Conservation (phyloP, 1,140 invertebrate species). For the Macrobrachium nipponense region DNA sequence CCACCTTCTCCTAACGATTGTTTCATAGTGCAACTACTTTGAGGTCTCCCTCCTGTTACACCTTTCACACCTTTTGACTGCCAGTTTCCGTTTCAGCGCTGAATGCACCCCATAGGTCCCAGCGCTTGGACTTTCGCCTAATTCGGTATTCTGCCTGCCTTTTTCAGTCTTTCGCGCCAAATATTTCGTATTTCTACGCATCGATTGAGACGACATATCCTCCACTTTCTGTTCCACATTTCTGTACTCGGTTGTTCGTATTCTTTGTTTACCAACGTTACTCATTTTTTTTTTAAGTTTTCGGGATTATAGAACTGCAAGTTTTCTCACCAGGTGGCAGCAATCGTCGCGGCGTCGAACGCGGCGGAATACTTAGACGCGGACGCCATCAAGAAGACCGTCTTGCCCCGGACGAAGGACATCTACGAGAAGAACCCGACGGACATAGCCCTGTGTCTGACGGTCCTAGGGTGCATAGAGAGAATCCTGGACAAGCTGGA, state of each 20-base stretch:
- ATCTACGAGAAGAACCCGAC: constrained; percentile 88
- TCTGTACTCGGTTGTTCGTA: background rate
- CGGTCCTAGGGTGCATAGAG: constrained; percentile 72
- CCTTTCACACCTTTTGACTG: too few species aligned
- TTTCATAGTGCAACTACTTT: too few species aligned
- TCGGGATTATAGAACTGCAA: constrained; percentile 25
- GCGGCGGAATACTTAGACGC: constrained; percentile 89
- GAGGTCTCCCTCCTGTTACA: too few species aligned
- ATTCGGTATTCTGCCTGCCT: too few species aligned
- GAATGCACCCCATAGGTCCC: too few species aligned
- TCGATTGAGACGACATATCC: too few species aligned
- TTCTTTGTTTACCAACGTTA: background rate
- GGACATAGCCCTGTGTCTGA: constrained; percentile 70
- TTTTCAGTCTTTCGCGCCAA: too few species aligned
- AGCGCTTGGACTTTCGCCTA: too few species aligned
- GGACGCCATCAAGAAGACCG: constrained; percentile 81
- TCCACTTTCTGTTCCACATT: background rate
- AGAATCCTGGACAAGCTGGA: constrained; percentile 86
- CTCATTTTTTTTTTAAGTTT: background rate
- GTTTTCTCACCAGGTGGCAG: constrained; percentile 79
- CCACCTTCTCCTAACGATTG: too few species aligned
- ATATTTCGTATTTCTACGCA: too few species aligned
- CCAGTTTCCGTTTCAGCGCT: too few species aligned
- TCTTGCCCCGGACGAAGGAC: constrained; percentile 87
- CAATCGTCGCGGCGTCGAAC: constrained; percentile 87